Conservation (phyloP, 2,797 vertebrate species). For the Hoplostethus mediterraneus region DNA sequence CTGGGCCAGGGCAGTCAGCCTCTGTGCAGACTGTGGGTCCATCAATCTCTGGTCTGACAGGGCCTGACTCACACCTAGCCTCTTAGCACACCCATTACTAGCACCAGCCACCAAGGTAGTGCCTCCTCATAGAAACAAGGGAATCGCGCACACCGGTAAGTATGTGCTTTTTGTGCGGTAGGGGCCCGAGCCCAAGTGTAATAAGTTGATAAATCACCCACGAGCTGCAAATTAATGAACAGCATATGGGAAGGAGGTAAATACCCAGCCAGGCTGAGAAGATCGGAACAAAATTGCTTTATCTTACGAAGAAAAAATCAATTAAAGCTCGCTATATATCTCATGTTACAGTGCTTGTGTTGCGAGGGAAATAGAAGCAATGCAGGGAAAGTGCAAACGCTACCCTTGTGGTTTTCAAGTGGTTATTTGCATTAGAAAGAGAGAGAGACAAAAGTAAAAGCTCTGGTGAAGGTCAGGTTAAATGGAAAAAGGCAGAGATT, state of each 20-base stretch:
- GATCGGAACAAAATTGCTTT: constrained; percentile 62
- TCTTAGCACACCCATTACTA: constrained; percentile 74
- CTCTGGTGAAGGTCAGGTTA: constrained; percentile 67
- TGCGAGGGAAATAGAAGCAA: constrained; percentile 2
- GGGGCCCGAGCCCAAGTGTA: constrained; percentile 62
- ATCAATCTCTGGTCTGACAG: constrained; percentile 76
- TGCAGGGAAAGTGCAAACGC: constrained; percentile 10
- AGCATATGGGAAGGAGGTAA: constrained; percentile 60
- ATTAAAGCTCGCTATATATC: constrained; percentile 67
- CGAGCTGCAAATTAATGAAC: constrained; percentile 74
- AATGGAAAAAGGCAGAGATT: constrained; percentile 34
- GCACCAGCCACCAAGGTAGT: constrained; percentile 55
- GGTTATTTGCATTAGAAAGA: constrained; percentile 49
- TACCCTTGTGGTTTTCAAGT: constrained; percentile 18
- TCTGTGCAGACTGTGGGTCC: constrained; percentile 38
- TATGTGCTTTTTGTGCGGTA: constrained; percentile 31
- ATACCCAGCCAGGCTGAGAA: constrained; percentile 59
- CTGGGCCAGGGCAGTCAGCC: constrained; percentile 8
- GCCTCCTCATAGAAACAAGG: constrained; percentile 52
- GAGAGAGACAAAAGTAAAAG: constrained; percentile 19
- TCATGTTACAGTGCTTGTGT: constrained; percentile 24
- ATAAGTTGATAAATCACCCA: constrained; percentile 76
- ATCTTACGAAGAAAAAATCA: constrained; percentile 69
- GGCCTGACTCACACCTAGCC: constrained; percentile 70
- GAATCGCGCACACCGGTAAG: constrained; percentile 11